Evolutionary conservation across 1,140 invertebrate genomes (phyloP), one percentile per base, ranked within the genome.

Genomic region (Drosophila pallidifrons): DNA sequence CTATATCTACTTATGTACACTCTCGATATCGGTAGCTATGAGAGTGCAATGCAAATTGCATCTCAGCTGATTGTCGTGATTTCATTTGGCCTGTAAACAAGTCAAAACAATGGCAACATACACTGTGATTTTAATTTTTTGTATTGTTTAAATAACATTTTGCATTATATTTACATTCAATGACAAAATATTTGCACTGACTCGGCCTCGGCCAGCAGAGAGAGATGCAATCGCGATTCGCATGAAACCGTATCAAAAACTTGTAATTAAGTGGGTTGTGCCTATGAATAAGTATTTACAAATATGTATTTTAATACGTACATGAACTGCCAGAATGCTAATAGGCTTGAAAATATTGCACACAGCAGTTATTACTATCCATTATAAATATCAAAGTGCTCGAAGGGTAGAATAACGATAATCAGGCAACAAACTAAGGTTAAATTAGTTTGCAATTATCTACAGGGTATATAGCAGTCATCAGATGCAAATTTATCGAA

Each of bases 71-170:
- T 81, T 86, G 75, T 85, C 82, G 70, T 78, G 78, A 83, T 87
- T 87, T 80, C 64, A 72, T 88, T 88, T 77, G 63, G 59, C 83
- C 76, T 61, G 83, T 74, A 71, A 87, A 88, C 80, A 88, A 82
- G 38, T 46, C 63, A 43, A 75, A 60, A 75, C 77, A 72, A 68
- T 77, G 64, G 32, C 51, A 45, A 3, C 45, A 16, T 59, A 55
- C 67, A 38, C 77, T 73, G 77, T 80, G 77, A 83, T 88, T 83
- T 87, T 58, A 20, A 3, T 25, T 25, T 82, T 65, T 58, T 28
- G 55, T 13, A 45, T 61, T 65, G 43, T 71, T 67, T 47, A 68
- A 79, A 72, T 65, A 68, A 60, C 66, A 68, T 69, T 74, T 68
- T 54, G 41, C 54, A 64, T 59, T 70, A 28, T 75, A 77, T 59